Conservation (phyloP, 2,888 invertebrate genomes). For the Aelia acuminata region DNA sequence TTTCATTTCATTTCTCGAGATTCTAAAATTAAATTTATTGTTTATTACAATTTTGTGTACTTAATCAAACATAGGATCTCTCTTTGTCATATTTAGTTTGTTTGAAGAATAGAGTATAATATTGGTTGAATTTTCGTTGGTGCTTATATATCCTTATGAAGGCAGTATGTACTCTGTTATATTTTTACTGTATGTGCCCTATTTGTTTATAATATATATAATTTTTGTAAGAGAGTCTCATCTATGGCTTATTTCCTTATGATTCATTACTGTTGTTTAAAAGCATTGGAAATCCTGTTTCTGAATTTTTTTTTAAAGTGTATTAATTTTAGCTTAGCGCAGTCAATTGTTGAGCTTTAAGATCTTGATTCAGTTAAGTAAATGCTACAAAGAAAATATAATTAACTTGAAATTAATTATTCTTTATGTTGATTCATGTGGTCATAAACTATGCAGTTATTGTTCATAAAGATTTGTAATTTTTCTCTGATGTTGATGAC, state of each 20-base stretch:
- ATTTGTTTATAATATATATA: neutral
- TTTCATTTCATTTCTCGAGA: too few relatives aligned
- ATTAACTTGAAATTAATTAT: too few relatives aligned
- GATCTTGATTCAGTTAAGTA: too few relatives aligned
- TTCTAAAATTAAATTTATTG: neutral
- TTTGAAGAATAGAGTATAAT: neutral
- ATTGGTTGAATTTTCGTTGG: neutral
- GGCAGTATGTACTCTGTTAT: too few relatives aligned
- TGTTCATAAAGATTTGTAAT: too few relatives aligned
- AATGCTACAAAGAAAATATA: too few relatives aligned
- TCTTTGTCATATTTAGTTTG: neutral
- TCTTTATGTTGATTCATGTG: too few relatives aligned
- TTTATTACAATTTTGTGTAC: neutral
- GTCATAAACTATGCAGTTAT: too few relatives aligned
- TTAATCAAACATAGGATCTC: neutral
- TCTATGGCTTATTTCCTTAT: neutral
- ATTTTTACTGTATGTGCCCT: neutral
- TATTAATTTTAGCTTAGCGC: too few relatives aligned
- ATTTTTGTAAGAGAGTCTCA: neutral
- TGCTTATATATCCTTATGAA: neutral
- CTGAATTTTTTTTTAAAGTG: neutral
- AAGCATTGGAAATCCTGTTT: neutral
- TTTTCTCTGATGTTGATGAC: too few relatives aligned
- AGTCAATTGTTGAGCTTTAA: too few relatives aligned
- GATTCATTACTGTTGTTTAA: neutral